Evolutionary conservation across 2,797 vertebrate species (phyloP).

Genomic region (Sphaeramia orbicularis): DNA sequence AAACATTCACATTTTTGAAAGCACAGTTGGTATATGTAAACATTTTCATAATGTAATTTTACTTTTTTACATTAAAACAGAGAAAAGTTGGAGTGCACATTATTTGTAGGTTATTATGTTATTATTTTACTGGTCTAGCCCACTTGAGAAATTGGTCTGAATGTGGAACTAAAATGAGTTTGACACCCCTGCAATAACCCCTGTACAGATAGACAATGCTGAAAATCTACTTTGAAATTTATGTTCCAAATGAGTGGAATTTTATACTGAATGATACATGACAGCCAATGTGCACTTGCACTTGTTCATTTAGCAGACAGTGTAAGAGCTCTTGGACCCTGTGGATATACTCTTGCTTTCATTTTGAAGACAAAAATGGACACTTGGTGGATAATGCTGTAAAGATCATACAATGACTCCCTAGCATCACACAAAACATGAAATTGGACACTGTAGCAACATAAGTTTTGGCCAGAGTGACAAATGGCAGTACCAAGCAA

Average conservation of each 20-base stretch:
- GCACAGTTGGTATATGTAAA: no score
- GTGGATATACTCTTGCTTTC: conserved; percentile 14
- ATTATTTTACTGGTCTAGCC: no score
- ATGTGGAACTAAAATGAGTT: no score
- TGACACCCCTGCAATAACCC: no score
- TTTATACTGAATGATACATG: conserved; percentile 15
- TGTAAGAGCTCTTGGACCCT: conserved; percentile 19
- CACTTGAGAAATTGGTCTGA: no score
- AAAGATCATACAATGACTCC: conserved; percentile 25
- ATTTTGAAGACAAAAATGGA: conserved; percentile 48
- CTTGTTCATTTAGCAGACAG: conserved; percentile 21
- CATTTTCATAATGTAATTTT: no score
- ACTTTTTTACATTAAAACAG: no score
- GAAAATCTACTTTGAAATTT: conserved; percentile 22
- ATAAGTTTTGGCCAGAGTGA: conserved; percentile 32
- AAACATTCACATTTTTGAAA: no score
- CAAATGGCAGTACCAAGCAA: conserved; percentile 8
- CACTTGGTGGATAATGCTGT: conserved; percentile 39
- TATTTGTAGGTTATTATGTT: no score
- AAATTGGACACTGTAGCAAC: not conserved
- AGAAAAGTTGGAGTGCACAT: no score
- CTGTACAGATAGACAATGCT: conserved; percentile 32
- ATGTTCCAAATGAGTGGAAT: conserved; percentile 11
- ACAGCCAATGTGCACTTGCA: conserved; percentile 22
- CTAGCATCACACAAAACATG: conserved; percentile 20